Base-by-base conservation (phyloP, 2,888 invertebrate genomes). In the Cryptocheilus praepositus region DNA sequence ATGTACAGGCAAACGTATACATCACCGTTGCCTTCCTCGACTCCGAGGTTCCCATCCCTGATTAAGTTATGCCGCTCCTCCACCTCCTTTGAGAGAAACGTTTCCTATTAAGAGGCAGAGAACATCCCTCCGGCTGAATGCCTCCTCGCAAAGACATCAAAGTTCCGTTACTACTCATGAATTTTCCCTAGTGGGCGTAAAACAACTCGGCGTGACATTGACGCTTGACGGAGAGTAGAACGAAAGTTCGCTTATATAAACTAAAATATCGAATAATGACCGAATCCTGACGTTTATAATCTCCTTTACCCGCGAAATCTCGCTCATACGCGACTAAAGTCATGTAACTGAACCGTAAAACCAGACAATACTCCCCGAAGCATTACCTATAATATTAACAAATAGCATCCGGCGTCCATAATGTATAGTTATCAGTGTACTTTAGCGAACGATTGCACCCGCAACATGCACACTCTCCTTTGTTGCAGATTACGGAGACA, bases 401-500 rank as follows among this genome's bases (percentile, higher is more conserved):
- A n/a, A n/a, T n/a, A n/a, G n/a, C n/a, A n/a, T n/a, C 25, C 5
- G 25, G 25, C 25, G 3, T 25, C 25, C 25, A 5, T 3, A 25
- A 25, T 25, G 2, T 5, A 5, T 25, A 25, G 25, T 25, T 25
- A 5, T 25, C 25, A 25, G 25, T 5, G 25, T 25, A 25, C 25
- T 2, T 25, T 2, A 25, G 25, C 25, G 25, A 25, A 5, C 25
- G 25, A 25, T 25, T 28, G 28, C 28, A 28, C 28, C 28, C 7
- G 4, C 7, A 28, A 36, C 36, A 36, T 7, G 13, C 11, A 36
- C 36, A 5, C 28, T 28, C 8, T 11, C 13, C 36, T 11, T 11
- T 86, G 86, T 91, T 91, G 67, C 92, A 98, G 98, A 98, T 98
- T 86, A 97, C 98, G 61, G 98, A 98, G 90, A 97, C 96, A 70